Evolutionary conservation across 2,797 vertebrate genomes (phyloP).

Genomic region (Rhinichthys osculus): DNA sequence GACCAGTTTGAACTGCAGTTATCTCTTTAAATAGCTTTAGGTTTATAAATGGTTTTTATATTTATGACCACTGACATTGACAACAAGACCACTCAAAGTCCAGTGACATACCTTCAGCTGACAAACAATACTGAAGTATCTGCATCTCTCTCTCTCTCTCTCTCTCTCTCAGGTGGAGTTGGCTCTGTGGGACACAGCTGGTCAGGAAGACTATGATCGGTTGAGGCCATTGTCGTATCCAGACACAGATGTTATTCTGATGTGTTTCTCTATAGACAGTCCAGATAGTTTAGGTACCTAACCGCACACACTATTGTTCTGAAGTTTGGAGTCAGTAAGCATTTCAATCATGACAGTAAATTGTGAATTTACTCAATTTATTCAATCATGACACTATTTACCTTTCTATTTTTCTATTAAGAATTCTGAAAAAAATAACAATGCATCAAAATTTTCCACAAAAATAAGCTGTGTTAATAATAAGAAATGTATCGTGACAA

Average conservation of each 20-base stretch:
- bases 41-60: constrained; percentile 21
- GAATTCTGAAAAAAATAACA: neutral
- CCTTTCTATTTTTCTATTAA: neutral
- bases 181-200: constrained; percentile 96
- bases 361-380: too few species aligned
- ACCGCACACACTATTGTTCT: neutral
- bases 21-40: neutral
- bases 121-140: constrained; percentile 10
- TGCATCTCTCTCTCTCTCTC: neutral
- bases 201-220: constrained; percentile 96
- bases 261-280: constrained; percentile 98
- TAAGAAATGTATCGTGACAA: neutral
- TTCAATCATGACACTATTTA: neutral
- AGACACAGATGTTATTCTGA: constrained; percentile 96
- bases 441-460: neutral
- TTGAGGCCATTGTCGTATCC: constrained; percentile 96
- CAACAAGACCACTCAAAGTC: constrained; percentile 10
- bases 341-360: neutral
- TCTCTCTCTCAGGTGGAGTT: constrained; percentile 89
- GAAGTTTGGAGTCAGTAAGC: neutral
- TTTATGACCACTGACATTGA: constrained; percentile 30
- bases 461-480: neutral
- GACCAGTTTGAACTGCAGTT: neutral
- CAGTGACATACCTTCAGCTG: constrained; percentile 13
- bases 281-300: constrained; percentile 92